Evolutionary conservation across 2,113 vertebrate genomes (phyloP), one percentile per base, ranked within the genome.

Genomic region (Lates calcarifer): DNA sequence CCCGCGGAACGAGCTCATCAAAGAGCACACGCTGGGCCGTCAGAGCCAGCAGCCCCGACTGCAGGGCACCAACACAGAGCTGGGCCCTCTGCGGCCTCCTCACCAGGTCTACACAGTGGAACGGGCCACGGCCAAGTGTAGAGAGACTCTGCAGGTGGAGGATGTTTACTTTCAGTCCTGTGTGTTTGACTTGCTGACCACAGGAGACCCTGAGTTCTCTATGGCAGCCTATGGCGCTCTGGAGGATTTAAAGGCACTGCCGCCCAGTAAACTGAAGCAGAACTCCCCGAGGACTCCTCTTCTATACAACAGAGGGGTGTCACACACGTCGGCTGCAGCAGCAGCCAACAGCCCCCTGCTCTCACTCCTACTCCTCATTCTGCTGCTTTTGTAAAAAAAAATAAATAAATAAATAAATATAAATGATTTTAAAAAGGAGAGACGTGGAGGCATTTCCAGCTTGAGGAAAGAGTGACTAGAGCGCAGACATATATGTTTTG

Each of bases 81-180:
- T 83, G 64, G 89, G 91, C 6, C 87, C 87, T 13, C 85, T 90
- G 60, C 63, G 85, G 70, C 93, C 87, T 0, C 93, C 88, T 2
- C 92, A 88, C 49, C 94, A 92, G 67, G 71, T 90, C 79, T 96
- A 95, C 91, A 94, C 95, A 2, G 93, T 95, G 75, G 95, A 95
- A 84, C 89, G 88, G 0, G 96, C 96, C 56, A 95, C 95, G 0
- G 94, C 96, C 49, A 95, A 94, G 83, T 96, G 95, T 76, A 89
- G 94, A 63, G 94, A 95, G 86, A 95, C 91, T 28, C 94, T 96
- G 89, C 94, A 95, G 78, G 95, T 96, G 73, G 96, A 96, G 90
- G 96, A 96, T 6, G 94, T 96, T 51, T 96, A 96, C 92, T 96
- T 96, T 74, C 96, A 96, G 87, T 96, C 96, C n/a, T 96, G 96